Percentiles rank a stretch among this genome's conserved stretches.
Evolutionary conservation across 2,113 vertebrate genomes (phyloP).

Genomic region (Gallinago jamesoni): DNA sequence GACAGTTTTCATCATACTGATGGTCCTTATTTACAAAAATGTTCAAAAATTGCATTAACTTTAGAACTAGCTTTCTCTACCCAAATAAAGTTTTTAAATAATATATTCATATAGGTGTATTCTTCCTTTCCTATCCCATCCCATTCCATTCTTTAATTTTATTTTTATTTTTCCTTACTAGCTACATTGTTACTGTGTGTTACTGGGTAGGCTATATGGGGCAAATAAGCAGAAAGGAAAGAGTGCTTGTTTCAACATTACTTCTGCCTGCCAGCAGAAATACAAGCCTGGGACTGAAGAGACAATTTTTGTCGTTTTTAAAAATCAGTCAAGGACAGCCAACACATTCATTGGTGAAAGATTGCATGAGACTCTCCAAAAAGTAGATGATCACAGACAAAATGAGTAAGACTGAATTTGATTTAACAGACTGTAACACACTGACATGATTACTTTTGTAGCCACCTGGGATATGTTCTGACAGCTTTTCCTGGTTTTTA

Average conservation of each 20-base stretch:
- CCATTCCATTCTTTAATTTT: not conserved
- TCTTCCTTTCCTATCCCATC: not conserved
- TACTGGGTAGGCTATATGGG: not conserved
- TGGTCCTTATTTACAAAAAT: not conserved
- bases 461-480: not conserved
- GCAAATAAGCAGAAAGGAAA: not conserved
- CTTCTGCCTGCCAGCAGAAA: not conserved
- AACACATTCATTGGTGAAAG: not conserved
- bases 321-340: not conserved
- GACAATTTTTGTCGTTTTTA: not conserved
- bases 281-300: not conserved
- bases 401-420: not conserved
- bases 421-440: not conserved
- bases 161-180: not conserved
- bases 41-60: not conserved
- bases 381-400: not conserved
- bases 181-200: not conserved
- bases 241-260: not conserved
- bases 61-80: not conserved
- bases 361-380: not conserved
- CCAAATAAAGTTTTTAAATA: not conserved
- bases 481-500: slow-evolving; percentile 9
- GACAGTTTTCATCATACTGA: not conserved
- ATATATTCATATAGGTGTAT: not conserved
- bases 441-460: not conserved